Evolutionary conservation across 1,140 invertebrate species (phyloP).

Genomic region (Galleria mellonella): DNA sequence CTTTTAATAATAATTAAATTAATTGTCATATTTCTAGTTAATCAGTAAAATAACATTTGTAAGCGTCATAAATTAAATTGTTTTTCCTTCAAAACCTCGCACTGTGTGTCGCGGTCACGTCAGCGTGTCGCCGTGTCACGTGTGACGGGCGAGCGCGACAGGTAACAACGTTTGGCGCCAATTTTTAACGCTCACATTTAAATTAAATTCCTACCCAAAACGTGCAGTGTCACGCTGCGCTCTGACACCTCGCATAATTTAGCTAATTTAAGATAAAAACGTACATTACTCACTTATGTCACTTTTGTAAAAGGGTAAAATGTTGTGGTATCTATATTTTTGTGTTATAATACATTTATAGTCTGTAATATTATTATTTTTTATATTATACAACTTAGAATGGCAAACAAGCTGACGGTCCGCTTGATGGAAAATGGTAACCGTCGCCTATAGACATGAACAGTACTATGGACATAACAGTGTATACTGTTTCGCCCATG

Average conservation of each 20-base stretch:
- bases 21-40: constrained; percentile 4
- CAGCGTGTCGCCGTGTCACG: constrained; percentile 15
- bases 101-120: constrained; percentile 3
- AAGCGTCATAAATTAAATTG: constrained; percentile 4
- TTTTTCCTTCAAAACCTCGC: constrained; percentile 1
- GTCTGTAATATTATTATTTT: no score
- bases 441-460: no score
- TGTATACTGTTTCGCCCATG: no score
- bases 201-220: constrained; percentile 30
- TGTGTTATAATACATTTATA: no score
- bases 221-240: neutral
- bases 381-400: no score
- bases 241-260: constrained; percentile 20
- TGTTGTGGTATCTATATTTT: no score
- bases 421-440: no score
- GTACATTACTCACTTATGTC: no score
- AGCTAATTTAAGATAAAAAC: constrained; percentile 30
- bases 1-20: neutral
- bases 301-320: no score
- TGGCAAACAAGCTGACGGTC: no score
- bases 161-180: constrained; percentile 27
- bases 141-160: constrained; percentile 23
- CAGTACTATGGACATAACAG: no score
- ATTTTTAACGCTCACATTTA: constrained; percentile 48
- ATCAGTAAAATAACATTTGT: neutral